Base-by-base conservation (phyloP, 2,888 invertebrate genomes). In the Perithous albicinctus region DNA sequence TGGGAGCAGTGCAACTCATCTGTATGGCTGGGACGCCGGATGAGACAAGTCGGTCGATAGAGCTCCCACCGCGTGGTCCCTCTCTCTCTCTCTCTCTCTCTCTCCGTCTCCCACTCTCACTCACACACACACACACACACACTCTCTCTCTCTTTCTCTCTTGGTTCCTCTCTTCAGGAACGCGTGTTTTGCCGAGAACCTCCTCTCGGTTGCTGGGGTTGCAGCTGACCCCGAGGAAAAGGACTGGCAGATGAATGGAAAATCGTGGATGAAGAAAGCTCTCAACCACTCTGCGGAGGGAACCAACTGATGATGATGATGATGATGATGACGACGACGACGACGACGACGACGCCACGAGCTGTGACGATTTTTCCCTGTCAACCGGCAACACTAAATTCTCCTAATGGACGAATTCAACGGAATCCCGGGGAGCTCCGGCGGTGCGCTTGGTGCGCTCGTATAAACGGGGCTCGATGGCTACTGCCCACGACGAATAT, bases 1-100 rank as follows among this genome's bases (percentile, higher is more conserved):
- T 63, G 72, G 66, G 72, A 73, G 72, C 56, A 73, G 78, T 89
- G 88, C 88, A 87, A 88, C 90, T 89, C 88, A 88, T 87, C 87
- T 87, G 87, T 87, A 86, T 86, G 85, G 87, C 89, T 87, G 87
- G 90, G 89, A 89, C 87, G 87, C 87, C 87, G 89, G 90, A 89
- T 89, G 89, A 88, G 90, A 88, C 89, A 89, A 90, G 88, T 91
- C 90, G 91, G 91, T 91, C 91, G 91, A 91, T 91, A 91, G 91
- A 91, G 91, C 91, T 91, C 87, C 89, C 89, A 87, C 66, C 64
- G 66, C 64, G 77, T 64, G 73, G 88, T 85, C 85, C 84, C 84
- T 86, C 72, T 80, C 66, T 69, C 74, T 77, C 82, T 83, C 61
- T 61, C 67, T 32, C 70, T 63, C 70, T 56, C 56, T 32, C 10